Percentiles rank a stretch among this genome's conserved stretches.
These are phyloP conservation scores for Dinocampus coccinellae DNA, from an alignment of 2,888 invertebrate genomes.

Conservation along the genomic window DNA sequence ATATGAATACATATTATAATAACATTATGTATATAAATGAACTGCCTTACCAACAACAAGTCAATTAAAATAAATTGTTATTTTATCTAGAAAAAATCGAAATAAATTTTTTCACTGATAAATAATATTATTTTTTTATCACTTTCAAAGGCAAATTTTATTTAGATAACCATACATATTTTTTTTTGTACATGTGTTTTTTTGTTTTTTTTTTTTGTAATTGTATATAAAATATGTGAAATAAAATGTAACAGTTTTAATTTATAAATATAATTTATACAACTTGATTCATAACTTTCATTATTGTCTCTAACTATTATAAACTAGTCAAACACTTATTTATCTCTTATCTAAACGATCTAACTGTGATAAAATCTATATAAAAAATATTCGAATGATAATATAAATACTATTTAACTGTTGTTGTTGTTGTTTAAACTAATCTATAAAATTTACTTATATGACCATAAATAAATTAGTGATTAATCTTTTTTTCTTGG, in stretches of 20 bases:
- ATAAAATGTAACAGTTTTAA: not conserved
- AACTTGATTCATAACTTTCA: not conserved
- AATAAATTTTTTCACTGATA: too few relatives aligned
- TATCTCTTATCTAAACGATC: not conserved
- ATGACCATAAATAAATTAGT: not conserved
- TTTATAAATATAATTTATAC: not conserved
- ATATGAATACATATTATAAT: too few relatives aligned
- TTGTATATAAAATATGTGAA: not conserved
- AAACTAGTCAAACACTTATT: not conserved
- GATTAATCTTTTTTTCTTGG: not conserved
- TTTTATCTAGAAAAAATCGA: too few relatives aligned
- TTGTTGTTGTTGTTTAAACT: not conserved
- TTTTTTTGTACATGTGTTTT: too few relatives aligned
- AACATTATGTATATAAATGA: too few relatives aligned
- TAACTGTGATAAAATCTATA: slow-evolving; percentile 15
- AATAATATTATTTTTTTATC: too few relatives aligned
- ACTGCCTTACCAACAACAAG: not conserved
- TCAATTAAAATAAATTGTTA: too few relatives aligned
- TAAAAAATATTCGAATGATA: slow-evolving; percentile 27
- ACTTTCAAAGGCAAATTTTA: too few relatives aligned
- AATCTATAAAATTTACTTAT: not conserved
- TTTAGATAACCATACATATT: too few relatives aligned
- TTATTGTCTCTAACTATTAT: slow-evolving; percentile 29
- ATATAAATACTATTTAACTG: not conserved
- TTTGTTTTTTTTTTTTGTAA: not conserved